Percentiles rank a stretch among this genome's conserved stretches.
These are phyloP conservation scores for Drosophila parabipectinata DNA, from an alignment of 1,140 invertebrate genomes.

Conservation along the genomic window DNA sequence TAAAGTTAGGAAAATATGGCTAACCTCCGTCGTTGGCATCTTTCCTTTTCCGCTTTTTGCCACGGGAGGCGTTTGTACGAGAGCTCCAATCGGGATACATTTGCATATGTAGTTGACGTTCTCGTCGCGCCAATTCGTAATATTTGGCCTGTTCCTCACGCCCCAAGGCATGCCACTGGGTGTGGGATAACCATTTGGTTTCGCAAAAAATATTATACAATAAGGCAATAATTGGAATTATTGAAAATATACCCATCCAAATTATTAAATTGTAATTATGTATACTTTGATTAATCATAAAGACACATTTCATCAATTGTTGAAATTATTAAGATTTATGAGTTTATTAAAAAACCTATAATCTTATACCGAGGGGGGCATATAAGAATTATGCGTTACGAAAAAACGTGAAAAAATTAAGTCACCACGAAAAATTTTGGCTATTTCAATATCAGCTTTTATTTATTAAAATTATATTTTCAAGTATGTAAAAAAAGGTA, in stretches of 20 bases:
- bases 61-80: slow-evolving; percentile 98
- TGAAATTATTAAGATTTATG: no score
- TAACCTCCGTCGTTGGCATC: slow-evolving; percentile 97
- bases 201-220: slow-evolving; percentile 50
- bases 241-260: slow-evolving; percentile 25
- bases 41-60: slow-evolving; percentile 99
- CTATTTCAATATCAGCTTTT: no score
- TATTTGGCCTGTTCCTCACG: slow-evolving; percentile 99
- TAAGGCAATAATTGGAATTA: slow-evolving; percentile 32
- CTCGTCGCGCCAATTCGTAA: slow-evolving; percentile 99
- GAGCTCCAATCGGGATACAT: slow-evolving; percentile 99
- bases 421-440: no score
- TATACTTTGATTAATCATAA: background rate
- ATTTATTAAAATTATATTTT: no score
- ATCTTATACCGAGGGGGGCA: no score
- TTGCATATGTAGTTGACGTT: slow-evolving; percentile 99
- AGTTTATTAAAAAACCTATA: no score
- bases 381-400: no score
- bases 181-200: slow-evolving; percentile 40
- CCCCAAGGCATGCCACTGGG: slow-evolving; percentile 98
- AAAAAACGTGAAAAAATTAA: no score
- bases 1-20: slow-evolving; percentile 63
- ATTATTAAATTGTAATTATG: slow-evolving; percentile 10
- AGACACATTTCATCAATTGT: background rate
- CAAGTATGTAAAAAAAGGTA: no score